Percentiles rank a stretch among this genome's conserved stretches.
Evolutionary conservation across 37 sponge, comb jelly and placozoan species (phyloP).

Genomic region (Theonella swinhoei): DNA sequence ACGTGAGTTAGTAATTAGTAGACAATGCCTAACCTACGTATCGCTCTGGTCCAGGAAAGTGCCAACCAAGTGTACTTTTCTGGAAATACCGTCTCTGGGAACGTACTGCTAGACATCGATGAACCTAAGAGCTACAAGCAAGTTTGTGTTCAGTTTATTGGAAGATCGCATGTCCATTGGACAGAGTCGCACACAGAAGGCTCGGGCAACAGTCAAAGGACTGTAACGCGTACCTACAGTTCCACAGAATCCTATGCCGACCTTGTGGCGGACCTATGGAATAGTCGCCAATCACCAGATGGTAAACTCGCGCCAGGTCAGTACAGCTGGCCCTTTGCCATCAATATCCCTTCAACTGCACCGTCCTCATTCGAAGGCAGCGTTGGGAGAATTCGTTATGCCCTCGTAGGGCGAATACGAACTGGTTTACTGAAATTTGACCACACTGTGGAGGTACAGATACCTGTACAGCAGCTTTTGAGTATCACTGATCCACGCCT

Average conservation of each 20-base stretch:
- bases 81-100: slow-evolving; percentile 42
- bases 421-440: slow-evolving; percentile 58
- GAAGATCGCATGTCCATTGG: slow-evolving; percentile 70
- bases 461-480: slow-evolving; percentile 47
- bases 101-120: slow-evolving; percentile 1
- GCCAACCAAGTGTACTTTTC: slow-evolving; percentile 16
- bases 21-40: background rate
- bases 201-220: slow-evolving; percentile 33
- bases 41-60: background rate
- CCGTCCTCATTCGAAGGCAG: slow-evolving; percentile 28
- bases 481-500: slow-evolving; percentile 52
- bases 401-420: slow-evolving; percentile 42
- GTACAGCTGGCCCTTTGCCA: slow-evolving; percentile 46
- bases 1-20: background rate
- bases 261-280: slow-evolving; percentile 27
- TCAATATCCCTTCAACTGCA: slow-evolving; percentile 22
- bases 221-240: slow-evolving; percentile 45
- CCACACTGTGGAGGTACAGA: slow-evolving; percentile 8
- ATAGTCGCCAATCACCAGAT: slow-evolving; percentile 5
- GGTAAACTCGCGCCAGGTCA: slow-evolving; percentile 33
- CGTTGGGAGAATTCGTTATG: slow-evolving; percentile 64
- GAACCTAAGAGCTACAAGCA: slow-evolving; percentile 41
- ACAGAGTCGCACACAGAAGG: slow-evolving; percentile 41
- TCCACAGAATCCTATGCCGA: slow-evolving; percentile 31
- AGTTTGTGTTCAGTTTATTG: slow-evolving; percentile 39